A percentile compares a stretch with the other conserved stretches of the same genome.
These are phyloP conservation scores for Panurus biarmicus DNA, from an alignment of 2,113 vertebrate genomes.

Conservation along the genomic window DNA sequence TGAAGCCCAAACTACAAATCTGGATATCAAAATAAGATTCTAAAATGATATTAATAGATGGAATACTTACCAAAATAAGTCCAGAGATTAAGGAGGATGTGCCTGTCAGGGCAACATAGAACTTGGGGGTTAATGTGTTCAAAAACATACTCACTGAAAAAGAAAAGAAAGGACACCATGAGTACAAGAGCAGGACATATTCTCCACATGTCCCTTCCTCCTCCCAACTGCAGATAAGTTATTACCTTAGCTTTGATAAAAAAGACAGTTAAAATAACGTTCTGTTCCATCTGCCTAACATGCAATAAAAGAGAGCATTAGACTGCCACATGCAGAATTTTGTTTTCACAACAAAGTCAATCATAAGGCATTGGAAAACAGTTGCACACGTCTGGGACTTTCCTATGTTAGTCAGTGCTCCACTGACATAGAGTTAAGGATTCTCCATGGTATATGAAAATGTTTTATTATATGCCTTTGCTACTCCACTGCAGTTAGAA, in stretches of 20 bases:
- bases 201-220: background rate
- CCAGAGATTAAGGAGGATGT: conserved; percentile 98
- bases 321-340: background rate
- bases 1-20: background rate
- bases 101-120: conserved; percentile 97
- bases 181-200: conserved; percentile 51
- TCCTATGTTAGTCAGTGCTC: background rate
- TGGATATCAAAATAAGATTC: background rate
- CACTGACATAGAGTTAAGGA: background rate
- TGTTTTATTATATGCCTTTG: background rate
- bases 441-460: background rate
- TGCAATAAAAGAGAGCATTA: background rate
- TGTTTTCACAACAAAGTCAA: background rate
- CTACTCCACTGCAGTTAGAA: background rate
- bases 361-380: background rate
- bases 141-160: conserved; percentile 97
- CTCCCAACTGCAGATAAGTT: background rate
- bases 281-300: background rate
- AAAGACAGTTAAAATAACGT: background rate
- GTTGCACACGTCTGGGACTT: background rate
- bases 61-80: conserved; percentile 93
- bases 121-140: conserved; percentile 98
- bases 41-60: conserved; percentile 9
- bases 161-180: conserved; percentile 47
- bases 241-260: background rate